A percentile compares a stretch with the other conserved stretches of the same genome.
Evolutionary conservation across 2,888 invertebrate genomes (phyloP).

Genomic region (Carcina quercana): DNA sequence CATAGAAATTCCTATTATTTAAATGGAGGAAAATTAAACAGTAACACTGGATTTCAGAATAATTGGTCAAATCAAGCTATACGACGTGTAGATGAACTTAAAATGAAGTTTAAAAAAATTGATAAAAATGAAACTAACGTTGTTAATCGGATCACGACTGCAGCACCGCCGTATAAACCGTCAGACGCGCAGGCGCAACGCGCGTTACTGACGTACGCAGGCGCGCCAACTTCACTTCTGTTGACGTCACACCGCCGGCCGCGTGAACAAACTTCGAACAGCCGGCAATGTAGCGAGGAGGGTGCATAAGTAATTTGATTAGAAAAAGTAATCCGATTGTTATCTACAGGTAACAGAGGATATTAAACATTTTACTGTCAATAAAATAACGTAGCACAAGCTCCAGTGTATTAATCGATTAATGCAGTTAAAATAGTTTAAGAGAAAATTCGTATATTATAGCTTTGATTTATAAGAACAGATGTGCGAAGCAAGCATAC

Average conservation of each 20-base stretch:
- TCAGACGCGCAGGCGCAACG: slow-evolving; percentile 72
- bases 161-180: slow-evolving; percentile 72
- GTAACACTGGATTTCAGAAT: neutral
- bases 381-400: too few species aligned
- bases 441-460: too few species aligned
- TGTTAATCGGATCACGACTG: slow-evolving; percentile 73
- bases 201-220: slow-evolving; percentile 66
- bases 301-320: slow-evolving; percentile 27
- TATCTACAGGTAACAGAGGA: too few species aligned
- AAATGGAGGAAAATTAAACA: slow-evolving; percentile 5
- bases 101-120: slow-evolving; percentile 12
- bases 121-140: slow-evolving; percentile 61
- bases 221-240: slow-evolving; percentile 58
- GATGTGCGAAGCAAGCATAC: too few species aligned
- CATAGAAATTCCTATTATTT: slow-evolving; percentile 26
- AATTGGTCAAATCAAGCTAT: slow-evolving; percentile 42
- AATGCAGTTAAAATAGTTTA: too few species aligned
- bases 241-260: slow-evolving; percentile 34
- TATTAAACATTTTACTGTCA: too few species aligned
- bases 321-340: too few species aligned
- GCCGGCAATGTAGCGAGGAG: slow-evolving; percentile 22
- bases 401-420: too few species aligned
- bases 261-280: slow-evolving; percentile 9
- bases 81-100: slow-evolving; percentile 20
- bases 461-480: too few species aligned